A percentile compares a stretch with the other conserved stretches of the same genome.
Conservation (phyloP, 2,113 vertebrate genomes). For the Barbus barbus region DNA sequence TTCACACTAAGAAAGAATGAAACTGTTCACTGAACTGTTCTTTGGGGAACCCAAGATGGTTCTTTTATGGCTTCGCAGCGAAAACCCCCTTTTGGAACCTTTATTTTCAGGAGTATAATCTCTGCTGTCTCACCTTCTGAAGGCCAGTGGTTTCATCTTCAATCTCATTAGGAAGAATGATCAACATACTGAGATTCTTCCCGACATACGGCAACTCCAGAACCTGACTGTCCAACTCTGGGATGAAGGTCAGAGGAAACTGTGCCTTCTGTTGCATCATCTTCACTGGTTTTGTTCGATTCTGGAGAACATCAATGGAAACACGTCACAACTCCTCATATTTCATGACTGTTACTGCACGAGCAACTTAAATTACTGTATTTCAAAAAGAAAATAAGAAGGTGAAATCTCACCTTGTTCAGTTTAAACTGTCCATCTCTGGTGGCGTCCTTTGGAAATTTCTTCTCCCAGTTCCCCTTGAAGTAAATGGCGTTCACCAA, state of each 20-base stretch:
- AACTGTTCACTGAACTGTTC: no score
- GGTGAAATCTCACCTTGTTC: constrained; percentile 63
- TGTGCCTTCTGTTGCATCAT: constrained; percentile 84
- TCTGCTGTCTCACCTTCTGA: neutral
- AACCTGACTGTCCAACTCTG: neutral
- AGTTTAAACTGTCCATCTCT: constrained; percentile 70
- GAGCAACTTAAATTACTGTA: neutral
- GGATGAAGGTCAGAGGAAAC: neutral
- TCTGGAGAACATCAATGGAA: constrained; percentile 72
- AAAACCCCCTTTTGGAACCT: neutral
- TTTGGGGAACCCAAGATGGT: no score
- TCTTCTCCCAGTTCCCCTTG: neutral
- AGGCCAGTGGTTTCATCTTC: neutral
- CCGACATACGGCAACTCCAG: neutral
- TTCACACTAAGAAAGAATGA: no score
- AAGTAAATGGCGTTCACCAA: neutral
- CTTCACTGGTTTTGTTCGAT: constrained; percentile 80
- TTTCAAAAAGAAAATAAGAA: neutral
- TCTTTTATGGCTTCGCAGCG: neutral
- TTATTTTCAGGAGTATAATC: constrained; percentile 46
- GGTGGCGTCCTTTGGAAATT: constrained; percentile 62
- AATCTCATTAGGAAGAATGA: neutral
- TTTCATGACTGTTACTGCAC: neutral
- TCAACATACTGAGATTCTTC: neutral
- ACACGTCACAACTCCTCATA: neutral